Evolutionary conservation across 2,888 invertebrate species (phyloP).

Genomic region (Heteropelma amictum): DNA sequence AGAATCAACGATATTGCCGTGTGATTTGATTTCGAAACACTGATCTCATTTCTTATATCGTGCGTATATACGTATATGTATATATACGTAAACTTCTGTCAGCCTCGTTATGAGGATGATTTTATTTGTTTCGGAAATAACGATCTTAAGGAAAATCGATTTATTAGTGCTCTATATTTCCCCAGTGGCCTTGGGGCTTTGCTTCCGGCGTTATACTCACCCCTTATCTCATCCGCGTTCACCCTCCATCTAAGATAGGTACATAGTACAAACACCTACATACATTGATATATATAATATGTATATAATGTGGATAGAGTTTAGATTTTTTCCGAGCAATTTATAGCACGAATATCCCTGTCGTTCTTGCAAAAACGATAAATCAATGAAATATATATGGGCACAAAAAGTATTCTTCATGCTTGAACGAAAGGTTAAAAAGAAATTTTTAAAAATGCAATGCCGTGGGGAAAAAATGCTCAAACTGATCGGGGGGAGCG

Average conservation of each 20-base stretch:
- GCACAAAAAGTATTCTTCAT: too few species aligned
- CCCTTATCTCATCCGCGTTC: slow-evolving; percentile 6
- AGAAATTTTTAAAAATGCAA: too few species aligned
- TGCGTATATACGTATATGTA: background rate
- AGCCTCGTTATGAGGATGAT: slow-evolving; percentile 53
- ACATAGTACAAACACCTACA: too few species aligned
- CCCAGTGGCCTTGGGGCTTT: slow-evolving; percentile 44
- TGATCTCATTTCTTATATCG: slow-evolving; percentile 51
- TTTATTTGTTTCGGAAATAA: slow-evolving; percentile 56
- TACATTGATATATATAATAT: background rate
- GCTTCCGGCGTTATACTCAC: slow-evolving; percentile 29
- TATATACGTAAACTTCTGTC: slow-evolving; percentile 30
- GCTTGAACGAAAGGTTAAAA: too few species aligned
- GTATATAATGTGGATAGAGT: slow-evolving; percentile 5
- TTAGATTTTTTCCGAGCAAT: slow-evolving; percentile 28
- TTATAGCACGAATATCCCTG: slow-evolving; percentile 28
- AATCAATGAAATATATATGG: background rate
- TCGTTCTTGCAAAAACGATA: background rate
- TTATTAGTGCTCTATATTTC: slow-evolving; percentile 53
- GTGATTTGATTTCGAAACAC: slow-evolving; percentile 50
- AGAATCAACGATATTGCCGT: slow-evolving; percentile 41
- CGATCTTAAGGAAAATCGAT: slow-evolving; percentile 54
- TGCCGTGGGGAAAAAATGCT: too few species aligned
- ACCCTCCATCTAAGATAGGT: slow-evolving; percentile 19
- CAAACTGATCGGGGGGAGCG: too few species aligned